Conservation (phyloP, 2,113 vertebrate species). For the Spea multiplicata region DNA sequence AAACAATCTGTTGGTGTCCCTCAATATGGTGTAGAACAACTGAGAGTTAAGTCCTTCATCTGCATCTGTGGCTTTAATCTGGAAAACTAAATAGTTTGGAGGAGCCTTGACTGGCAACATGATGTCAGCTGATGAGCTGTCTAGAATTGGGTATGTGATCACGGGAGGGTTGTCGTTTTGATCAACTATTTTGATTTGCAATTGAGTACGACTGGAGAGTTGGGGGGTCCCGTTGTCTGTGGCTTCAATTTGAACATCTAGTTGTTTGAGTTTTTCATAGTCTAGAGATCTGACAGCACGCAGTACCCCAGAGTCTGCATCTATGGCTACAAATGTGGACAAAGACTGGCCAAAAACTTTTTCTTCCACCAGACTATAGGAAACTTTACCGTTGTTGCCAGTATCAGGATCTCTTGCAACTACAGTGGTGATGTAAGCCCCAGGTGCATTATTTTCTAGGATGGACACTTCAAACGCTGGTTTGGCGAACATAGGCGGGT, state of each 20-base stretch:
- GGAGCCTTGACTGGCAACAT: conserved; percentile 56
- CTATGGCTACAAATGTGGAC: conserved; percentile 60
- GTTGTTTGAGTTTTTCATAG: conserved; percentile 55
- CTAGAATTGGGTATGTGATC: conserved; percentile 58
- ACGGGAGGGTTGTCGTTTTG: conserved; percentile 65
- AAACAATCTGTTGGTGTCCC: conserved; percentile 58
- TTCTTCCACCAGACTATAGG: conserved; percentile 63
- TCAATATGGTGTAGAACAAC: conserved; percentile 58
- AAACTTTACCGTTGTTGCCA: conserved; percentile 66
- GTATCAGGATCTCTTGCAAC: conserved; percentile 78
- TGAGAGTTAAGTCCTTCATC: conserved; percentile 59
- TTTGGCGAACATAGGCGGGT: conserved; percentile 77
- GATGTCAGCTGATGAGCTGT: conserved; percentile 59
- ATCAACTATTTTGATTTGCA: conserved; percentile 62
- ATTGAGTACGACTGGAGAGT: conserved; percentile 52
- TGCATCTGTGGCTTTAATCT: conserved; percentile 55
- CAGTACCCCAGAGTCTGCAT: conserved; percentile 59
- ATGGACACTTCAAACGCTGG: conserved; percentile 78
- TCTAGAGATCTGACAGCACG: conserved; percentile 61
- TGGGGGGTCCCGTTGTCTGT: conserved; percentile 59
- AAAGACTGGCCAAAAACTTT: conserved; percentile 49
- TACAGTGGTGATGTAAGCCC: conserved; percentile 81
- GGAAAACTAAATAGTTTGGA: conserved; percentile 58
- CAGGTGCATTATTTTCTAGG: conserved; percentile 82
- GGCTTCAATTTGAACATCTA: conserved; percentile 60